Base-by-base conservation (phyloP, 2,113 vertebrate genomes). In the Nematolebias whitei region DNA sequence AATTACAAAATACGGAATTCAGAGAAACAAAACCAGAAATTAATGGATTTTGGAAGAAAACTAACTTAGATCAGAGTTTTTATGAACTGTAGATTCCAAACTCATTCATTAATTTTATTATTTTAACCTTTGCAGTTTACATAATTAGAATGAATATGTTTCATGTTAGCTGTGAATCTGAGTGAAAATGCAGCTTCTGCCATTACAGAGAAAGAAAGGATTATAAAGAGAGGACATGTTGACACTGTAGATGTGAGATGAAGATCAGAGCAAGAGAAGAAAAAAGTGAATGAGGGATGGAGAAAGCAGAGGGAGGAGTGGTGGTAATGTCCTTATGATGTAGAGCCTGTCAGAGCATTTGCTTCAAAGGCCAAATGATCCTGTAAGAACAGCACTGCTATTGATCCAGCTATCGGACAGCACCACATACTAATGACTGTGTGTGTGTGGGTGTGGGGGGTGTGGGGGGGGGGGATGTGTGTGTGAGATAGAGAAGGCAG, bases 291-390 rank as follows among this genome's bases (percentile, higher is more conserved):
- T 11, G 68, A 58, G 55, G 35, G 57, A 72, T 47, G 16, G 58
- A 70, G 60, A 43, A 44, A 63, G 44, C 40, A 23, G 13, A 22
- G 14, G 38, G 56, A 57, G 39, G 26, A 57, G 32, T 18, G 50
- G 81, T 79, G 76, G 77, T 82, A 85, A 90, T 87, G 84, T 80
- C 68, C 78, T 87, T 74, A 90, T 90, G 88, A 90, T 90, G 71
- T 86, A 87, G 87, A 78, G 71, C 58, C 80, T 88, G 85, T 88
- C 88, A 86, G 82, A 80, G 74, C 65, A 83, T 87, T 79, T 78
- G 83, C 85, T 88, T 80, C 82, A 71, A 70, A 85, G 78, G 80
- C 76, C 85, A 90, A 89, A 90, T 86, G 85, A 89, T 88, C 84
- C 85, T 89, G 85, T 90, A 89, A 85, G 84, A 89, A 84, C 85